These are phyloP conservation scores for Pseudocheirus occidentalis DNA, from an alignment of 2,797 vertebrate genomes.

Conservation along the genomic window DNA sequence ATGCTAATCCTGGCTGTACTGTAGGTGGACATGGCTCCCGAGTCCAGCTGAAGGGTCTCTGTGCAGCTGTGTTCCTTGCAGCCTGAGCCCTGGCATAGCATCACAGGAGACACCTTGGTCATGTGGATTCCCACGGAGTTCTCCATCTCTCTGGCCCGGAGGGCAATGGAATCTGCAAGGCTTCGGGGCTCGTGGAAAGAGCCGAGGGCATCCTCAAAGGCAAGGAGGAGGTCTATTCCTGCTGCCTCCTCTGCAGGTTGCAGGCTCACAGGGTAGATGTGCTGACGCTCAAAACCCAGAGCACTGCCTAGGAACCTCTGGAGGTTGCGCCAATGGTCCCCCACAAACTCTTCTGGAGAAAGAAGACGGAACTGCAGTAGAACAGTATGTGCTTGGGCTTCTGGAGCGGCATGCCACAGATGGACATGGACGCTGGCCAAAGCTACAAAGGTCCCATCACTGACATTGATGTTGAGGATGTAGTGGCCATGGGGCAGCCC, in stretches of 20 bases:
- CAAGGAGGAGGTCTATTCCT: conserved; percentile 90
- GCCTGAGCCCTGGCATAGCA: conserved; percentile 87
- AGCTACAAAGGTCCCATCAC: conserved; percentile 91
- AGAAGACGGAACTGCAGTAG: conserved; percentile 89
- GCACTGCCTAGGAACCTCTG: conserved; percentile 89
- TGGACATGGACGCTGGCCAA: conserved; percentile 87
- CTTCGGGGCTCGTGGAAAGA: conserved; percentile 79
- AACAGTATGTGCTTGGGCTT: conserved; percentile 88
- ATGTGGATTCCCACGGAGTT: conserved; percentile 88
- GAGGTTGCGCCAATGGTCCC: conserved; percentile 93
- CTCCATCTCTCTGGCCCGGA: conserved; percentile 87
- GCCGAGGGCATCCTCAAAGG: conserved; percentile 85
- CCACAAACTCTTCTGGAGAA: conserved; percentile 93
- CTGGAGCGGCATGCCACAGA: conserved; percentile 88
- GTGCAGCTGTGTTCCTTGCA: conserved; percentile 90
- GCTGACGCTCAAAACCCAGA: conserved; percentile 87
- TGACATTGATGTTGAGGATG: conserved; percentile 92
- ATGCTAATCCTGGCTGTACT: conserved; percentile 92
- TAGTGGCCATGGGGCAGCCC: conserved; percentile 90
- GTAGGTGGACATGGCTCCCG: conserved; percentile 88
- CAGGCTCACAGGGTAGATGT: conserved; percentile 94
- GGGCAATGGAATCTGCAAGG: conserved; percentile 84
- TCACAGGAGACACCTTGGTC: conserved; percentile 86
- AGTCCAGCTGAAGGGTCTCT: conserved; percentile 89
- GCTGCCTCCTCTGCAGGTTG: conserved; percentile 86